Base-by-base conservation (phyloP, 2,113 vertebrate genomes). In the Rhadina sibilatrix region DNA sequence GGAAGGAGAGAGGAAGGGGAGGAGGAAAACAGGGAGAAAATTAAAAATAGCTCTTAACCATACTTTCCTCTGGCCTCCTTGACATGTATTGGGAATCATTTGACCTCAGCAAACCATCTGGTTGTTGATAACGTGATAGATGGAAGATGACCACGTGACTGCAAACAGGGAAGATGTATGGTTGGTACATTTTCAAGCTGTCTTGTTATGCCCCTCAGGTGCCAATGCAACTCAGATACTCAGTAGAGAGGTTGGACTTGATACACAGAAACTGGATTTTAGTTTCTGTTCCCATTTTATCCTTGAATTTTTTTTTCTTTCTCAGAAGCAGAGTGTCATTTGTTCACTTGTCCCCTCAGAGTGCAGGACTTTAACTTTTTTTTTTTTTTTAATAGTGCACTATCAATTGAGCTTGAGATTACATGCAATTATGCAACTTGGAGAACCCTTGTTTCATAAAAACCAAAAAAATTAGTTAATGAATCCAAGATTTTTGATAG, bases 301-400 rank as follows among this genome's bases (percentile, higher is more conserved):
- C 4, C 5, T 35, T 75, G 22, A 47, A 13, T 64, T 10, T 52
- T 22, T 27, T 44, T 21, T 65, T 44, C 19, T 65, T 54, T 53
- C 52, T 50, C 38, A 18, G 13, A 78, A 50, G 38, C 14, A 61
- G 35, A 33, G 10, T 53, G 6, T 28, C 33, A 25, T 54, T 52
- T 2, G 8, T 76, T 94, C 19, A 38, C 7, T 46, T 28, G 2
- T 83, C 14, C 81, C 18, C 56, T 91, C 40, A 59, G 40, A 71
- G 4, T 21, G 33, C 10, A 37, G 7, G 21, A 23, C 12, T 88
- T 53, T 4, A 70, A 46, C 5, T 52, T 52, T 5, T n/a, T 84
- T 24, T 0, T n/a, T 10, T 54, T 15, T 28, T 31, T 35, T 25
- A 4, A 20, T 37, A 60, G 1, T 37, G 1, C 5, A 27, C 4